Base-by-base conservation (phyloP, 2,797 vertebrate genomes). In the Eremophila alpestris region DNA sequence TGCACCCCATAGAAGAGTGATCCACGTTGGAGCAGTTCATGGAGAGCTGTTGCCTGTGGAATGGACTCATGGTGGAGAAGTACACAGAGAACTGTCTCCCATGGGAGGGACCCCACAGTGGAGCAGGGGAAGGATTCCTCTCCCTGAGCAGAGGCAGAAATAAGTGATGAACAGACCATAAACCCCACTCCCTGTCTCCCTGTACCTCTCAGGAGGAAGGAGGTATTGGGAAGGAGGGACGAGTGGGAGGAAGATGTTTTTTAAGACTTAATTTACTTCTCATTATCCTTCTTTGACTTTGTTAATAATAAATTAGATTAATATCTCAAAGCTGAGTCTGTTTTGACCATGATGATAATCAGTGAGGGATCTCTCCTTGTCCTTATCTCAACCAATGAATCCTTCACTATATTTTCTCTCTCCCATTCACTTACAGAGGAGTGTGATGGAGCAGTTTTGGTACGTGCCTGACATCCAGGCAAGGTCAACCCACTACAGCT, bases 361-460 rank as follows among this genome's bases (percentile, higher is more conserved):
- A 32, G 11, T 78, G 41, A 55, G 11, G 40, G 12, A 55, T 32
- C 17, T 26, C 30, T 55, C 21, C 14, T 34, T 48, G 49, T 26
- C 34, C 17, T 63, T 36, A 41, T 48, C 8, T 70, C 34, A 78
- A 7, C 14, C 13, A 0, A 0, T 46, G 29, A 68, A 30, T 62
- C 26, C 34, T 62, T 48, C 8, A 18, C 8, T 41, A 7, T 18
- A 22, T 77, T 41, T 63, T 70, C 30, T 55, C 7, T 34, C 30
- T 77, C 20, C 7, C 0, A 0, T 26, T 34, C 41, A 22, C 4
- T 54, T 34, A 30, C 24, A 63, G 12, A 41, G 21, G 6, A 2
- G 34, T 41, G 20, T 8, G 4, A 26, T 10, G 30, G 17, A 55
- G 17, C 7, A 34, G 17, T 54, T 48, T 62, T 48, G 10, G 14